Evolutionary conservation across 2,888 invertebrate species (phyloP), one percentile per base, ranked within the genome.

Genomic region (Dendrolimus pini): DNA sequence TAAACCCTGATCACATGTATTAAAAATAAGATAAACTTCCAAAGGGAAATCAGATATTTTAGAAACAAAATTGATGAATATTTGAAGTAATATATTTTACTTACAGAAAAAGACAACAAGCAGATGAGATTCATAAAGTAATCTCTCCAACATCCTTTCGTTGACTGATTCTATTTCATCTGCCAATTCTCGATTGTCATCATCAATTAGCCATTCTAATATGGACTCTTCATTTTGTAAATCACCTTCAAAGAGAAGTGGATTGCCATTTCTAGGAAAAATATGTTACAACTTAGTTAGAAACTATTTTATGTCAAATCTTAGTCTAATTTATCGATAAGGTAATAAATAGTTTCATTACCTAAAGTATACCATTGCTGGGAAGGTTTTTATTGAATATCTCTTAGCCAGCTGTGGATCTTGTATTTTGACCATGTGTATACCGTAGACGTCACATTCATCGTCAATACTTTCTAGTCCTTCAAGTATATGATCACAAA

Each of bases 111-210:
- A 97, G 14, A 97, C 98, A 54, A 96, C 97, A 60, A 98, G 89
- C 68, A 97, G 93, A 58, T 96, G 95, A 13, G 97, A 97, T 77
- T 97, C 96, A 18, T 94, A 95, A 69, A 98, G 92, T 57, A 98
- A 91, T 70, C 97, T 93, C 65, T 95, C 95, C 66, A 98, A 85
- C 98, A 98, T 98, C 69, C 96, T 93, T 41, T 95, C 95, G 74
- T 98, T 98, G 9, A 98, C 97, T 47, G 96, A 95, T 86, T 98
- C 98, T 67, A 98, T 98, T 91, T 98, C 97, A 85, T 98, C 98
- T 18, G 97, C 97, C 67, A 98, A 81, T 85, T 98, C 98, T 12
- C 98, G 93, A 78, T 97, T 98, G 65, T 98, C 97, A 75, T 98
- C 98, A 78, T 98, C 97, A 66, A 96, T 95, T 2, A 98, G 89